Conservation (phyloP, 2,888 invertebrate species). For the Drosophila peninsularis region DNA sequence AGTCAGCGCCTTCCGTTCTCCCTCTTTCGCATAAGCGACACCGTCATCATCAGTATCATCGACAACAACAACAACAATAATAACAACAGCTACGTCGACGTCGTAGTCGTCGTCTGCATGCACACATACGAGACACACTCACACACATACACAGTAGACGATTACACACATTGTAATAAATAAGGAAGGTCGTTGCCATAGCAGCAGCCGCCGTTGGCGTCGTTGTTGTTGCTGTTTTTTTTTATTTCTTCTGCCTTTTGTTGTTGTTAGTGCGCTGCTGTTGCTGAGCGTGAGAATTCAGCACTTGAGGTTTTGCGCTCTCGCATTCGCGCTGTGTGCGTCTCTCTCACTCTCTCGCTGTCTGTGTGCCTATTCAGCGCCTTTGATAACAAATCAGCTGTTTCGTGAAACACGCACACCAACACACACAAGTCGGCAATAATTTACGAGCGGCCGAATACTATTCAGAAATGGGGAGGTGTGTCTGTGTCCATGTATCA, state of each 20-base stretch:
- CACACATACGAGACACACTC: slow-evolving; percentile 41
- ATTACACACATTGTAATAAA: slow-evolving; percentile 80
- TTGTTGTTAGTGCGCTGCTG: slow-evolving; percentile 43
- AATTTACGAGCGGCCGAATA: slow-evolving; percentile 51
- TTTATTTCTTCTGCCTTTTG: slow-evolving; percentile 33
- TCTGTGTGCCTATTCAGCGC: slow-evolving; percentile 54
- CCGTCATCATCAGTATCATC: slow-evolving; percentile 23
- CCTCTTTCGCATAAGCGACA: slow-evolving; percentile 11
- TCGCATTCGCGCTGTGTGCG: slow-evolving; percentile 20
- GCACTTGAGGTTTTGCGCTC: slow-evolving; percentile 35
- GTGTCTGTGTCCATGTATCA: slow-evolving; percentile 64
- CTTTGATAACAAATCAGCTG: slow-evolving; percentile 78
- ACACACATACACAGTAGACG: slow-evolving; percentile 43
- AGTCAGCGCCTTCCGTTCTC: slow-evolving; percentile 48
- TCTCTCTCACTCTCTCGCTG: slow-evolving; percentile 30
- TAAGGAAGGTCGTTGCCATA: slow-evolving; percentile 84
- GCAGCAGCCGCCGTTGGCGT: slow-evolving; percentile 66
- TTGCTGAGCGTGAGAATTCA: slow-evolving; percentile 64
- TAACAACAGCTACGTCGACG: slow-evolving; percentile 3
- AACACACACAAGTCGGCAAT: slow-evolving; percentile 34
- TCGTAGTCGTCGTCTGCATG: slow-evolving; percentile 33
- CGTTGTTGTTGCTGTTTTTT: slow-evolving; percentile 22
- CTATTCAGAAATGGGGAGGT: slow-evolving; percentile 64
- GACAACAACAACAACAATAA: slow-evolving; percentile 26
- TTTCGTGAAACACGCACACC: slow-evolving; percentile 45